These are phyloP conservation scores for Diorhabda elongata DNA, from an alignment of 1,140 invertebrate genomes.

Conservation along the genomic window DNA sequence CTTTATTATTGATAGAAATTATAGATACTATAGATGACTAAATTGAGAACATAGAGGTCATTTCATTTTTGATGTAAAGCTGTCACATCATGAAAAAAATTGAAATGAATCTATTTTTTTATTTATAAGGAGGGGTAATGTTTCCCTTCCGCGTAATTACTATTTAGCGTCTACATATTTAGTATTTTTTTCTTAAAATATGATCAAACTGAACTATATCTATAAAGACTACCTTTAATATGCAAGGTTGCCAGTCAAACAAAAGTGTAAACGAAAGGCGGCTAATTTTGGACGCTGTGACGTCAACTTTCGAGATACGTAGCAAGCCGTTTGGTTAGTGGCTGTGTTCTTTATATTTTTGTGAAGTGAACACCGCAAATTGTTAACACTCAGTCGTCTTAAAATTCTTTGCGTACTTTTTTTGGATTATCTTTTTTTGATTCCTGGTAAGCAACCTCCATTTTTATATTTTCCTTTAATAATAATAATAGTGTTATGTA, in stretches of 20 bases:
- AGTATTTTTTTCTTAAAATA: background rate
- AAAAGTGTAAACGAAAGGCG: constrained; percentile 19
- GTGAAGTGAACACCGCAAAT: constrained; percentile 33
- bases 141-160: background rate
- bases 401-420: background rate
- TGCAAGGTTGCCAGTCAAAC: constrained; percentile 14
- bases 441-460: background rate
- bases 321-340: constrained; percentile 7
- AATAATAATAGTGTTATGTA: background rate
- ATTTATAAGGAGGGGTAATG: background rate
- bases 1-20: too few relatives aligned
- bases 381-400: constrained; percentile 18
- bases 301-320: constrained; percentile 29
- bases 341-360: constrained; percentile 32
- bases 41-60: too few relatives aligned
- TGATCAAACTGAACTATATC: background rate
- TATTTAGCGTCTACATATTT: background rate
- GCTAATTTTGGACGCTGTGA: constrained; percentile 35
- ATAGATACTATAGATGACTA: too few relatives aligned
- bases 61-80: too few relatives aligned
- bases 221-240: constrained; percentile 6
- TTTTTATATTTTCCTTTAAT: background rate
- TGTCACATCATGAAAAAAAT: background rate
- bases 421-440: background rate
- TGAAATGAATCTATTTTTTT: constrained; percentile 9